Evolutionary conservation across 2,797 vertebrate species (phyloP).

Genomic region (Eulemur mongoz): DNA sequence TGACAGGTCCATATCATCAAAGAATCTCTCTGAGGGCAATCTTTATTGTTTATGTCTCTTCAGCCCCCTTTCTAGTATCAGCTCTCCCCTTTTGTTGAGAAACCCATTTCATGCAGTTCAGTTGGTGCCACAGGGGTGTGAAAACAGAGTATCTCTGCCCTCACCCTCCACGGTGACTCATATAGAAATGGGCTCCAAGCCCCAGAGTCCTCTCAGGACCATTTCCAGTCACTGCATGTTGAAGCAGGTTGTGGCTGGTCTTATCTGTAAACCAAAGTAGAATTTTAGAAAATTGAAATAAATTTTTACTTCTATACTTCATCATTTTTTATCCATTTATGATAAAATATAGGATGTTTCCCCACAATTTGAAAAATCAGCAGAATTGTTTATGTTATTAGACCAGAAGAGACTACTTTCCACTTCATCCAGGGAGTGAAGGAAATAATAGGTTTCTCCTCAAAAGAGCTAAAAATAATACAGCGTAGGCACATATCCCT

Average conservation of each 20-base stretch:
- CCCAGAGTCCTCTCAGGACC: background rate
- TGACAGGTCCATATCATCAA: background rate
- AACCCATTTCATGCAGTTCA: background rate
- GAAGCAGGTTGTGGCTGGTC: background rate
- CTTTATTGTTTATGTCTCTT: background rate
- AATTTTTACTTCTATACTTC: background rate
- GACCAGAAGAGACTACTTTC: conserved; percentile 47
- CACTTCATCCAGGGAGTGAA: background rate
- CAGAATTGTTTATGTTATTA: conserved; percentile 42
- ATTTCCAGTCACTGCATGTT: background rate
- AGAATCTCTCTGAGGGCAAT: background rate
- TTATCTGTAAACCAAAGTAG: background rate
- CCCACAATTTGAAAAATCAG: background rate
- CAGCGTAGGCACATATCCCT: background rate
- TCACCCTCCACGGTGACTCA: background rate
- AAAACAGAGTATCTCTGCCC: background rate
- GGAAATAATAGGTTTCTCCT: conserved; percentile 55
- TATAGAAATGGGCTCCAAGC: background rate
- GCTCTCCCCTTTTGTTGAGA: background rate
- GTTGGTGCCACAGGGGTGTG: background rate
- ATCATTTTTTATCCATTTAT: background rate
- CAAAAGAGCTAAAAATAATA: conserved; percentile 68
- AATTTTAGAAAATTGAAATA: conserved; percentile 48
- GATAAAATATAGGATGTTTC: background rate
- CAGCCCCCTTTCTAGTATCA: background rate